phyloP scores from a whole-genome alignment of 2,797 vertebrate species.

The Ptychobarbus kaznakovi region DNA sequence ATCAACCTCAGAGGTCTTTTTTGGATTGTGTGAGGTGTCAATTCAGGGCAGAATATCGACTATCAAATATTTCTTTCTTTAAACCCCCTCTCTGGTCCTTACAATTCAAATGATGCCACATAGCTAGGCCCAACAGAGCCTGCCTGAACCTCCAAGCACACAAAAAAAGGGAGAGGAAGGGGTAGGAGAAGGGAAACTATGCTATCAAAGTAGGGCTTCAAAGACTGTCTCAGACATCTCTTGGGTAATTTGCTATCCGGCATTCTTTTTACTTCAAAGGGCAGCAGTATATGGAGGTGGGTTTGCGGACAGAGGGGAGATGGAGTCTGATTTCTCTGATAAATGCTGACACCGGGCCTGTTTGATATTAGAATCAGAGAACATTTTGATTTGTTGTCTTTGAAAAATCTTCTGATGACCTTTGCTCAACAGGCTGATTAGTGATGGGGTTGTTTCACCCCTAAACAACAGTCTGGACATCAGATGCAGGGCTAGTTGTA shows the following conservation, averaged over 20 bases:
- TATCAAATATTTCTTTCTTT: slow-evolving; percentile 14
- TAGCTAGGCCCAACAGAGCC: slow-evolving; percentile 29
- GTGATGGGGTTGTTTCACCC: not conserved
- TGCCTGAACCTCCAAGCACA: slow-evolving; percentile 14
- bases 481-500: not conserved
- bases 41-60: slow-evolving; percentile 39
- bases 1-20: slow-evolving; percentile 7
- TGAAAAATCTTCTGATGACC: slow-evolving; percentile 86
- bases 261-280: slow-evolving; percentile 89
- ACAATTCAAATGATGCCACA: slow-evolving; percentile 50
- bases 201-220: slow-evolving; percentile 89
- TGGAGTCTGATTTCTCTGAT: slow-evolving; percentile 87
- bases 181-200: slow-evolving; percentile 70
- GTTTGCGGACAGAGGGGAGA: slow-evolving; percentile 72
- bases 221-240: slow-evolving; percentile 85
- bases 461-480: not conserved
- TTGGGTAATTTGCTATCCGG: slow-evolving; percentile 85
- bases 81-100: slow-evolving; percentile 21
- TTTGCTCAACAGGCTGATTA: slow-evolving; percentile 72
- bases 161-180: slow-evolving; percentile 16
- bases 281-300: slow-evolving; percentile 73
- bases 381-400: slow-evolving; percentile 87
- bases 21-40: not conserved
- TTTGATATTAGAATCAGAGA: slow-evolving; percentile 90
- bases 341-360: slow-evolving; percentile 86